Evolutionary conservation across 2,797 vertebrate species (phyloP).

Genomic region (Sorex maritimensis): DNA sequence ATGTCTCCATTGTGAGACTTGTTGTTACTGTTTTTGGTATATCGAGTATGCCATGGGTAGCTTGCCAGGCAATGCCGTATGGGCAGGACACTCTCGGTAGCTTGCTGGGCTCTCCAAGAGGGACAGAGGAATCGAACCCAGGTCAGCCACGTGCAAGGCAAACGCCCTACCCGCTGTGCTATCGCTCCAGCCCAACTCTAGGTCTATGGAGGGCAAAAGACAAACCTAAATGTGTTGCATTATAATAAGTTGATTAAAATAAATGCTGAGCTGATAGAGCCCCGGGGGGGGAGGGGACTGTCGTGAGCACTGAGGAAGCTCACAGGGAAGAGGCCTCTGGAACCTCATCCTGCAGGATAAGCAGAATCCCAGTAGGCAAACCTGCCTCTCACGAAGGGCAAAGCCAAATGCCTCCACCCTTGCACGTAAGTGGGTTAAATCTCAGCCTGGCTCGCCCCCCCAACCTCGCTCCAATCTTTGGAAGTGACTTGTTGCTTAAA

Average conservation of each 20-base stretch:
- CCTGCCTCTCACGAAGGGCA: neutral
- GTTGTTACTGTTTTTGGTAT: too few relatives aligned
- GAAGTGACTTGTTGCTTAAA: conserved; percentile 23
- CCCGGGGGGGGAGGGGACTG: neutral
- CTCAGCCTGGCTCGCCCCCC: neutral
- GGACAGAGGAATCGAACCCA: too few relatives aligned
- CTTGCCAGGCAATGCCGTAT: too few relatives aligned
- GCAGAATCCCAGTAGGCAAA: neutral
- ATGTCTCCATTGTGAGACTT: too few relatives aligned
- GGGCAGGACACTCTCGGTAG: too few relatives aligned
- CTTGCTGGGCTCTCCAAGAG: too few relatives aligned
- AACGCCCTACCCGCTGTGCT: too few relatives aligned
- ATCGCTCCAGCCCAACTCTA: too few relatives aligned
- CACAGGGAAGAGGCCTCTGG: neutral
- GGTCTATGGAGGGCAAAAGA: neutral
- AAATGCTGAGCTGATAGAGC: neutral
- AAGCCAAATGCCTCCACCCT: neutral
- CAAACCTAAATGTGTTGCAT: neutral
- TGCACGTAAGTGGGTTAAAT: conserved; percentile 36
- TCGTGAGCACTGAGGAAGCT: neutral
- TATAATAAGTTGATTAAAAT: neutral
- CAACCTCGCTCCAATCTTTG: too few relatives aligned
- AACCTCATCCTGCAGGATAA: conserved; percentile 2
- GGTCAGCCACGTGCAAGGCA: too few relatives aligned
- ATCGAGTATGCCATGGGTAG: too few relatives aligned